Evolutionary conservation across 2,113 vertebrate species (phyloP).

Genomic region (Bagarius yarrelli): DNA sequence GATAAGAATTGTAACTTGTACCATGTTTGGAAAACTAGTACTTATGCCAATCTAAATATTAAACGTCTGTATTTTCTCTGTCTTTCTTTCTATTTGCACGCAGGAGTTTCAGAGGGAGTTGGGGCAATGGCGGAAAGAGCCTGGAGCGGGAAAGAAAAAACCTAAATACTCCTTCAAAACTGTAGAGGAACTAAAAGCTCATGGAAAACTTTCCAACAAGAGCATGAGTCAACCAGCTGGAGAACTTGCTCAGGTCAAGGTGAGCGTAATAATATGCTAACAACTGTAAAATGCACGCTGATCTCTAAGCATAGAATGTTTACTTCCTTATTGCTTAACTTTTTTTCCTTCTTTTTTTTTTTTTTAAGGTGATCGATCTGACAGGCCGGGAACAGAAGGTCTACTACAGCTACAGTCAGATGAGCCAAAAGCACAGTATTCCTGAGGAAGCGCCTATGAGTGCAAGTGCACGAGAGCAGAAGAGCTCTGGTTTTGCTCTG

Average conservation of each 20-base stretch:
- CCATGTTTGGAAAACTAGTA: too few relatives aligned
- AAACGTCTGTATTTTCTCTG: too few relatives aligned
- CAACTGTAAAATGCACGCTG: background rate
- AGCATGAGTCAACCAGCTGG: conserved; percentile 83
- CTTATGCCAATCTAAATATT: too few relatives aligned
- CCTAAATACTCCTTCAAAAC: conserved; percentile 94
- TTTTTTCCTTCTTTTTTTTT: background rate
- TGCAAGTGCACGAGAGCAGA: conserved; percentile 76
- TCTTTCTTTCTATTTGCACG: conserved; percentile 14
- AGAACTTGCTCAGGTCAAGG: conserved; percentile 93
- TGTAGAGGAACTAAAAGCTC: conserved; percentile 92
- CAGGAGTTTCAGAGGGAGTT: conserved; percentile 94
- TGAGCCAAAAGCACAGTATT: conserved; percentile 92
- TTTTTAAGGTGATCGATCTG: conserved; percentile 92
- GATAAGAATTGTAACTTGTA: too few relatives aligned
- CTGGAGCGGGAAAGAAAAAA: conserved; percentile 84
- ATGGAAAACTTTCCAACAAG: conserved; percentile 79
- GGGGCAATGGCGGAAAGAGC: conserved; percentile 95
- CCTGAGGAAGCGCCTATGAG: conserved; percentile 81
- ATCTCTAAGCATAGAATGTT: background rate
- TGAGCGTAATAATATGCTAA: conserved; percentile 47
- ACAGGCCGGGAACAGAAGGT: conserved; percentile 94
- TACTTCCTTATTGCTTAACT: background rate
- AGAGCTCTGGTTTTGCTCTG: conserved; percentile 80
- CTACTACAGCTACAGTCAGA: conserved; percentile 97